A percentile compares a stretch with the other conserved stretches of the same genome.
phyloP scores from a whole-genome alignment of 1,140 invertebrate species.

The Saccostrea cuccullata region DNA sequence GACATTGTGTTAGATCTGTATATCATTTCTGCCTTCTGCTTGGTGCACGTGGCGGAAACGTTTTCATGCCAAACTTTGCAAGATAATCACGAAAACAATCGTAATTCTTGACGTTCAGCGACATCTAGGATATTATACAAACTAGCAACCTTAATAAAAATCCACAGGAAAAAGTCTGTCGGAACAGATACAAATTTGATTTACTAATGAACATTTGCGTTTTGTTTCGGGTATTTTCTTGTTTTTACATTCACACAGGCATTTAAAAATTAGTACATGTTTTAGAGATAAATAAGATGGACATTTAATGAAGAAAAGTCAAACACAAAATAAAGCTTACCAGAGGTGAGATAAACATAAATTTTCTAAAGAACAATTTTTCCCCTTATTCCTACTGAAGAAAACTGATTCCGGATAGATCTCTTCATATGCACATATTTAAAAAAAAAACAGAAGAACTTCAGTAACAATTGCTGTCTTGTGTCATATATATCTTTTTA shows the following conservation, averaged over 20 bases:
- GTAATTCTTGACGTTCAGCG: slow-evolving; percentile 5
- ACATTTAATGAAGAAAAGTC: not conserved
- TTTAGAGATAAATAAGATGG: not conserved
- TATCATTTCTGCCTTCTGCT: slow-evolving; percentile 16
- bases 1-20: not conserved
- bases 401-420: not conserved
- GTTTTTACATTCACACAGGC: not conserved
- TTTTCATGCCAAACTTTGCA: not conserved
- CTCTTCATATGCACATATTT: not conserved
- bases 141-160: not conserved
- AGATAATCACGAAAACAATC: slow-evolving; percentile 12
- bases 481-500: not conserved
- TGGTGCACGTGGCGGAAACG: not conserved
- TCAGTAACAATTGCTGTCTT: not conserved
- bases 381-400: not conserved
- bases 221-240: not conserved
- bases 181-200: not conserved
- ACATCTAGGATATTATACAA: not conserved
- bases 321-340: not conserved
- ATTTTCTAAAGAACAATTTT: not conserved
- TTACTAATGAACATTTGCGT: not conserved
- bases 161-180: not conserved
- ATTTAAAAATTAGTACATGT: not conserved
- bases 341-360: not conserved
- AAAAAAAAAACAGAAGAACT: not conserved